These are phyloP conservation scores for Siniperca chuatsi DNA, from an alignment of 2,113 vertebrate genomes.

Conservation along the genomic window DNA sequence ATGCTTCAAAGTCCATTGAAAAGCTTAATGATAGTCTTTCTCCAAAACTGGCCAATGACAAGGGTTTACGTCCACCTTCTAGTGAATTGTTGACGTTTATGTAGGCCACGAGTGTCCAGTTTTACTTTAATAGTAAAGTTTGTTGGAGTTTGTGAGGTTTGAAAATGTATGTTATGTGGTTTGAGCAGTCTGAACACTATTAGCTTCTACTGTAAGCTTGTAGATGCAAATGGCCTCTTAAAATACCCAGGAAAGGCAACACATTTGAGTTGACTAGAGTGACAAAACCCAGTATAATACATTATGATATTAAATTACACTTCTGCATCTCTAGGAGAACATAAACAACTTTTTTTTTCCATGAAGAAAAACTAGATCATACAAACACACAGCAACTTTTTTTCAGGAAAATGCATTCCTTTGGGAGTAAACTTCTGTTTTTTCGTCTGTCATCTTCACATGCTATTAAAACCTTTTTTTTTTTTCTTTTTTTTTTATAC, in stretches of 20 bases:
- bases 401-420: neutral
- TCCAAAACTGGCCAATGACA: slow-evolving; percentile 18
- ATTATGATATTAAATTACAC: neutral
- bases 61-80: slow-evolving; percentile 4
- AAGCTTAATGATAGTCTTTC: slow-evolving; percentile 28
- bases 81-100: slow-evolving; percentile 9
- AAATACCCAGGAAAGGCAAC: neutral
- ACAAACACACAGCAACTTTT: neutral
- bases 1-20: slow-evolving; percentile 46
- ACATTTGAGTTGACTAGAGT: neutral
- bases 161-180: slow-evolving; percentile 1
- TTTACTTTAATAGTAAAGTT: slow-evolving; percentile 27
- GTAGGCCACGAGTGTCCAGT: slow-evolving; percentile 6
- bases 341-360: neutral
- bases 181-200: slow-evolving; percentile 1
- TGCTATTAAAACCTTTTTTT: neutral
- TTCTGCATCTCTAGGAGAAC: neutral
- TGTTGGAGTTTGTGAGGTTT: slow-evolving; percentile 1
- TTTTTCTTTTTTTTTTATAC: slow-evolving; percentile 78
- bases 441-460: neutral
- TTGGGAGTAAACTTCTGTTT: neutral
- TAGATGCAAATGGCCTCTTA: neutral
- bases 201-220: neutral
- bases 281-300: neutral
- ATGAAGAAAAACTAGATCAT: neutral